phyloP scores from a whole-genome alignment of 2,113 vertebrate genomes.

The Paedocypris sp. region DNA sequence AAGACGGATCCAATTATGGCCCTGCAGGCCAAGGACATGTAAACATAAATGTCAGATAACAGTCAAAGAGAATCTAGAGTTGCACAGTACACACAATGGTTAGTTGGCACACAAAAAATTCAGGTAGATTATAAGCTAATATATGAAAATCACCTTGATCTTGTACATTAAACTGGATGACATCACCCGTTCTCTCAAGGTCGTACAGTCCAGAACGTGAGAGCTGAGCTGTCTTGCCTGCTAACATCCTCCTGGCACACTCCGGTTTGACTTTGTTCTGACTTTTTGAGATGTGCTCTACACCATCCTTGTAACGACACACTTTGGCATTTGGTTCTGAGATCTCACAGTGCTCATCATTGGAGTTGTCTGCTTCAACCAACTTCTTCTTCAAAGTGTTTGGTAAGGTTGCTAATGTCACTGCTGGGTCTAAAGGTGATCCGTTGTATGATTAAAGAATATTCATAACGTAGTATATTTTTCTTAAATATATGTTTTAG shows the following conservation, averaged over 20 bases:
- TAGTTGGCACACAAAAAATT: conserved; percentile 37
- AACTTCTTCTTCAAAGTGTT: conserved; percentile 46
- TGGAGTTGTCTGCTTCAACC: conserved; percentile 41
- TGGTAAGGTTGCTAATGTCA: conserved; percentile 43
- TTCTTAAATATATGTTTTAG: conserved; percentile 28
- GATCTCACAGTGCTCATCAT: conserved; percentile 51
- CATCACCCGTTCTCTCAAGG: conserved; percentile 76
- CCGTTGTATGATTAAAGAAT: conserved; percentile 48
- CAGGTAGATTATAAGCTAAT: conserved; percentile 27
- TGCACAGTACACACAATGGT: conserved; percentile 31
- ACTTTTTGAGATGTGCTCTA: conserved; percentile 57
- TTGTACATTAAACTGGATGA: conserved; percentile 72
- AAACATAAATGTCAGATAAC: conserved; percentile 6
- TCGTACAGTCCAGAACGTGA: conserved; percentile 75
- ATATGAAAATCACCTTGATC: conserved; percentile 68
- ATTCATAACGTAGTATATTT: conserved; percentile 40
- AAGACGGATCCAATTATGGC: conserved; percentile 11
- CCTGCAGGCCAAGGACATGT: conserved; percentile 1
- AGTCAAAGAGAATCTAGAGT: conserved; percentile 14
- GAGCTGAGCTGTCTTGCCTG: conserved; percentile 63
- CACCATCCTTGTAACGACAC: conserved; percentile 69
- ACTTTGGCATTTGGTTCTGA: conserved; percentile 57
- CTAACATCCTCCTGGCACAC: conserved; percentile 60
- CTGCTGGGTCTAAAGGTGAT: conserved; percentile 56
- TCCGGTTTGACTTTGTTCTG: conserved; percentile 57